Percentiles rank a stretch among this genome's conserved stretches.
phyloP scores from a whole-genome alignment of 2,113 vertebrate genomes.

The Thermophis baileyi region DNA sequence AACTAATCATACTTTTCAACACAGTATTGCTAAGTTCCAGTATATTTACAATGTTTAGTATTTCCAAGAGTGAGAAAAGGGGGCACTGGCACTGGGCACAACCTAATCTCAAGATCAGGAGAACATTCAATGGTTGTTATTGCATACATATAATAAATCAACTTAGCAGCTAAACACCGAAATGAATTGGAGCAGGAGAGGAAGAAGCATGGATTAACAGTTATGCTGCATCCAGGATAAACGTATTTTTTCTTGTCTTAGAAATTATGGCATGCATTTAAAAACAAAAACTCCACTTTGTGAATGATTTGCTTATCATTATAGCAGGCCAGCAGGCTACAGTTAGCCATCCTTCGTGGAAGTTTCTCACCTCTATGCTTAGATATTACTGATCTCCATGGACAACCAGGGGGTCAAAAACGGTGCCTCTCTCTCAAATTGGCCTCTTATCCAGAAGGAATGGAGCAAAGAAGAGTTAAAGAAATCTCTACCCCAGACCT shows the following conservation, averaged over 20 bases:
- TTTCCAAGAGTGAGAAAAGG: background rate
- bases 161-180: too few relatives aligned
- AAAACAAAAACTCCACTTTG: background rate
- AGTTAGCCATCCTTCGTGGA: background rate
- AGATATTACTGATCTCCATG: background rate
- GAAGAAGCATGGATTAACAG: background rate
- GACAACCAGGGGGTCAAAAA: background rate
- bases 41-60: background rate
- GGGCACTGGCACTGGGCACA: background rate
- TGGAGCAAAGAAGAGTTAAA: background rate
- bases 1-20: slow-evolving; percentile 24
- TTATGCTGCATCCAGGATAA: background rate
- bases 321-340: background rate
- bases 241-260: background rate
- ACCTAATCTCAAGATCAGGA: background rate
- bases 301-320: background rate
- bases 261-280: background rate
- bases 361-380: background rate
- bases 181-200: background rate
- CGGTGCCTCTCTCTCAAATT: background rate
- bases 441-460: background rate
- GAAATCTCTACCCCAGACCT: background rate
- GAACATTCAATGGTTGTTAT: background rate
- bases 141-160: background rate
- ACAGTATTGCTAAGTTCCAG: slow-evolving; percentile 72